Evolutionary conservation across 2,888 invertebrate genomes (phyloP).

Genomic region (Microdon myrmicae): DNA sequence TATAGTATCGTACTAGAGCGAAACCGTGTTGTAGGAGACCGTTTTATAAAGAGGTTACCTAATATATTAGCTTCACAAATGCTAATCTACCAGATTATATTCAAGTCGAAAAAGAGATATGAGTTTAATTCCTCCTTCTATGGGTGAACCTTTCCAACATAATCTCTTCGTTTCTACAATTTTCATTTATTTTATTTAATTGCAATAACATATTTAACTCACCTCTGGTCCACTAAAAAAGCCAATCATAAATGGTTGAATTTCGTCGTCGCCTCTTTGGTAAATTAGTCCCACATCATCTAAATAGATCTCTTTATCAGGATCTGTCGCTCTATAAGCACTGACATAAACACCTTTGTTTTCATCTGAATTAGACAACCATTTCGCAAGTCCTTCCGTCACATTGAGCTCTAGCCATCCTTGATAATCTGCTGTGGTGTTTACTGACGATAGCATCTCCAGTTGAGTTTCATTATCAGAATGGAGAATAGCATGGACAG

Average conservation of each 20-base stretch:
- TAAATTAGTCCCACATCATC: slow-evolving; percentile 87
- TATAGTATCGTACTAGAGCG: no score
- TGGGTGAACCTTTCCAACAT: no score
- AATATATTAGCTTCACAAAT: no score
- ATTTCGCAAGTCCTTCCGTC: slow-evolving; percentile 79
- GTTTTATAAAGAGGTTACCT: no score
- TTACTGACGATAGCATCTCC: slow-evolving; percentile 78
- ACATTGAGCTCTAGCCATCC: slow-evolving; percentile 92
- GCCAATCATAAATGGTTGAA: slow-evolving; percentile 92
- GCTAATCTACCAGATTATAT: no score
- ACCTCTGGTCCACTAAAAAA: slow-evolving; percentile 79
- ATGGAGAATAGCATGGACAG: slow-evolving; percentile 61
- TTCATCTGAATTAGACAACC: slow-evolving; percentile 78
- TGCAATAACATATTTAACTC: slow-evolving; percentile 60
- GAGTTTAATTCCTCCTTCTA: no score
- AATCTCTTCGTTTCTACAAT: no score
- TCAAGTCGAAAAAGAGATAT: no score
- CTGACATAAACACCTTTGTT: slow-evolving; percentile 89
- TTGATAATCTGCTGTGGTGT: slow-evolving; percentile 78
- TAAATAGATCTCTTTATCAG: slow-evolving; percentile 83
- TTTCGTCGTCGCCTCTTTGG: slow-evolving; percentile 79
- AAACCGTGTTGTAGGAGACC: no score
- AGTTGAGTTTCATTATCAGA: slow-evolving; percentile 72
- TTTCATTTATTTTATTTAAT: no score
- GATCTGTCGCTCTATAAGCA: slow-evolving; percentile 77